Conservation (phyloP, 1,140 invertebrate genomes). For the Drosophila hydei region DNA sequence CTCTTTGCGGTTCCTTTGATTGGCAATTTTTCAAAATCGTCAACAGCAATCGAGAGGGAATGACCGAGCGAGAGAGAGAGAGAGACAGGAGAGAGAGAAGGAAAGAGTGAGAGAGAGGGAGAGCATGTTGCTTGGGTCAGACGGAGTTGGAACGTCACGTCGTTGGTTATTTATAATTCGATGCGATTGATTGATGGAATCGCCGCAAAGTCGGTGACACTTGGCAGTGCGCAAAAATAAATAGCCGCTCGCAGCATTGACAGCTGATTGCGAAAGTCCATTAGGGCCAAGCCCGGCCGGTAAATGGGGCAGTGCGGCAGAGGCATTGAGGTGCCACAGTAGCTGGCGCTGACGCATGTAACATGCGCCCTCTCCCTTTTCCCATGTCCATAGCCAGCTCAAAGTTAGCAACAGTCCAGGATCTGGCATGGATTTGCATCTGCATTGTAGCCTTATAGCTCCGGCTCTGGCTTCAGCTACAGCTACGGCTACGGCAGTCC, state of each 20-base stretch:
- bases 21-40: conserved; percentile 81
- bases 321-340: conserved; percentile 2
- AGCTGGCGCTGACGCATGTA: conserved; percentile 8
- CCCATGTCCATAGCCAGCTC: not conserved
- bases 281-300: conserved; percentile 50
- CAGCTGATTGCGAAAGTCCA: conserved; percentile 81
- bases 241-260: conserved; percentile 77
- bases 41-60: conserved; percentile 39
- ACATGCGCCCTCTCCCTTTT: not conserved
- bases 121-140: conserved; percentile 15
- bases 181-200: conserved; percentile 77
- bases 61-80: conserved; percentile 6
- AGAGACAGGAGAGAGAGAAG: conserved; percentile 1
- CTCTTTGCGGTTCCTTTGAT: conserved; percentile 77
- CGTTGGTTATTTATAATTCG: conserved; percentile 79
- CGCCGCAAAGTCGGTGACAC: conserved; percentile 79
- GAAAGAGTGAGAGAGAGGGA: not conserved
- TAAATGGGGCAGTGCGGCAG: conserved; percentile 10
- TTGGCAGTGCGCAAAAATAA: conserved; percentile 80
- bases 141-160: conserved; percentile 4
- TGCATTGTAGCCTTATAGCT: conserved; percentile 57
- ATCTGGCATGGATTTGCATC: conserved; percentile 32
- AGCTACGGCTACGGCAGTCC: conserved; percentile 26
- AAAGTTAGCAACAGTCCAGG: conserved; percentile 15
- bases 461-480: conserved; percentile 37